Evolutionary conservation across 1,140 invertebrate species (phyloP).

Genomic region (Melipona quadrifasciata): DNA sequence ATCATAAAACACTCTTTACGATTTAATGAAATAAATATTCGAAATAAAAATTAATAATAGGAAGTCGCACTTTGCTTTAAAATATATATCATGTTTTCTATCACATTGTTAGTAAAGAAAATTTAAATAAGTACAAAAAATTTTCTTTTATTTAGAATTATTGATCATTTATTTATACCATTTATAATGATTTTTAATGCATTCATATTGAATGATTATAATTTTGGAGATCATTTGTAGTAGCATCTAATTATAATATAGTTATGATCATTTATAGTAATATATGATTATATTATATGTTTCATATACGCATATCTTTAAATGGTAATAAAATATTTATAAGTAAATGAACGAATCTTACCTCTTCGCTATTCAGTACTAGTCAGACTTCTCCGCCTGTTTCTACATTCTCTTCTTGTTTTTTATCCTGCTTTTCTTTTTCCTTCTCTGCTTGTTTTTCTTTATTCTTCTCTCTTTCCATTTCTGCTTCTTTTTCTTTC

Average conservation of each 20-base stretch:
- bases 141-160: not conserved
- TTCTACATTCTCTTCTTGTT: slow-evolving; percentile 37
- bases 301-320: not conserved
- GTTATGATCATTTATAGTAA: not conserved
- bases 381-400: slow-evolving; percentile 79
- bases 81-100: not conserved
- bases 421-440: not conserved
- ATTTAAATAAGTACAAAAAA: not conserved
- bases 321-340: not conserved
- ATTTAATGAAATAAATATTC: too few relatives aligned
- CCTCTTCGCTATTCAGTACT: slow-evolving; percentile 77
- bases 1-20: too few relatives aligned
- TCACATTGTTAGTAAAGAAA: not conserved
- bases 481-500: slow-evolving; percentile 22
- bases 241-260: too few relatives aligned
- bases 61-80: not conserved
- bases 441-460: not conserved
- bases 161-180: not conserved
- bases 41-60: too few relatives aligned
- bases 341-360: slow-evolving; percentile 33
- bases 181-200: not conserved
- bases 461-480: not conserved
- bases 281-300: not conserved
- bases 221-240: not conserved
- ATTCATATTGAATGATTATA: not conserved